These are phyloP conservation scores for Agrilus biguttatus DNA, from an alignment of 2,888 invertebrate species.

Conservation along the genomic window DNA sequence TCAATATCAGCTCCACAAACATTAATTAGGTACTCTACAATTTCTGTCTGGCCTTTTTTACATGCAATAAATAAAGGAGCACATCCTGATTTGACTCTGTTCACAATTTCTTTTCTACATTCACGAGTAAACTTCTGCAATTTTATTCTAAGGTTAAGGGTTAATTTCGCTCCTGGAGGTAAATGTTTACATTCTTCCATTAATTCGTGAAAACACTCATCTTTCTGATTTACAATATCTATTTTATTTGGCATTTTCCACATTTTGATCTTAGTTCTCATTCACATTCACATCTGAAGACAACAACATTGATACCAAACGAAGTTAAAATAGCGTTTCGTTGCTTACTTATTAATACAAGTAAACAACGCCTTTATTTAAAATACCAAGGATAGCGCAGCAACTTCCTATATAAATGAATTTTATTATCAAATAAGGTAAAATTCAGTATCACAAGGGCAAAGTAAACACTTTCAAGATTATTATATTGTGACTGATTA, in stretches of 20 bases:
- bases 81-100: conserved; percentile 58
- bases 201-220: conserved; percentile 44
- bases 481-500: too few species aligned
- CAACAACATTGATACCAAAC: too few species aligned
- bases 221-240: conserved; percentile 28
- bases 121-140: conserved; percentile 43
- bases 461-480: too few species aligned
- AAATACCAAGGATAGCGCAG: too few species aligned
- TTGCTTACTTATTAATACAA: too few species aligned
- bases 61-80: conserved; percentile 69
- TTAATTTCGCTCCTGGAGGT: conserved; percentile 53
- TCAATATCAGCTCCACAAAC: conserved; percentile 75
- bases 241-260: conserved; percentile 23
- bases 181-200: conserved; percentile 51
- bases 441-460: too few species aligned
- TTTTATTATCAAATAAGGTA: too few species aligned
- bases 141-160: conserved; percentile 36
- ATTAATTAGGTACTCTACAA: conserved; percentile 72
- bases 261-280: conserved; percentile 16
- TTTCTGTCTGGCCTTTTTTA: conserved; percentile 66
- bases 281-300: too few species aligned
- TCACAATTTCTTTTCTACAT: conserved; percentile 51
- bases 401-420: too few species aligned
- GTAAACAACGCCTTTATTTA: too few species aligned
- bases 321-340: too few species aligned